Evolutionary conservation across 37 sponge, comb jelly and placozoan genomes (phyloP).

Genomic region (Hexactinellida sp.): DNA sequence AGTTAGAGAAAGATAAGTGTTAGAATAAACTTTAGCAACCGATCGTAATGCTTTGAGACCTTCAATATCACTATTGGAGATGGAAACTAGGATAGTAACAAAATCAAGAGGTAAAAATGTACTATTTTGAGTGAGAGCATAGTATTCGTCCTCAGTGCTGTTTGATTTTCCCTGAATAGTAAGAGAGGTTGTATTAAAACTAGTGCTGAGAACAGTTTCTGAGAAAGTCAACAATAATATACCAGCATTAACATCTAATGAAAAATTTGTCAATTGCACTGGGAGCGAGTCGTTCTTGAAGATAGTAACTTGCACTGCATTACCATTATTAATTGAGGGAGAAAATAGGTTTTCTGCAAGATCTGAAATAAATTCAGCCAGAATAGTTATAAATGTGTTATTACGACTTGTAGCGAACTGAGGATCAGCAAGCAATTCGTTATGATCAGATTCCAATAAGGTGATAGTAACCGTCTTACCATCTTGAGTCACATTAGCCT

Average conservation of each 20-base stretch:
- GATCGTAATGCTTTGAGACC: background rate
- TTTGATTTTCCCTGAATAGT: background rate
- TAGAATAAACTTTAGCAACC: background rate
- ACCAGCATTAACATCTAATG: slow-evolving; percentile 27
- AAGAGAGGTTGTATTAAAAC: background rate
- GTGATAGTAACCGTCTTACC: slow-evolving; percentile 23
- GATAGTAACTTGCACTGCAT: slow-evolving; percentile 17
- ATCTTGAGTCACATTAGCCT: background rate
- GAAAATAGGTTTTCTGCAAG: slow-evolving; percentile 37
- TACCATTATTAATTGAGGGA: background rate
- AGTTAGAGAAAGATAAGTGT: slow-evolving; percentile 10
- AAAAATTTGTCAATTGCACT: background rate
- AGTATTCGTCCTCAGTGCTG: background rate
- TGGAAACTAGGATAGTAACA: background rate
- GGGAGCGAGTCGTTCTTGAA: background rate
- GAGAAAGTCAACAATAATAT: slow-evolving; percentile 51
- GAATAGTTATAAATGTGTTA: slow-evolving; percentile 58
- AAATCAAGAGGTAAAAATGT: background rate
- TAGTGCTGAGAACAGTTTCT: slow-evolving; percentile 40
- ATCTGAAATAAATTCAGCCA: slow-evolving; percentile 30
- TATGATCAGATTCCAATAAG: slow-evolving; percentile 37
- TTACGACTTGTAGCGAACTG: slow-evolving; percentile 25
- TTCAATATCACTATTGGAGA: slow-evolving; percentile 16
- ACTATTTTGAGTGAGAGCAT: background rate
- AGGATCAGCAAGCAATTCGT: slow-evolving; percentile 31